phyloP scores from a whole-genome alignment of 2,113 vertebrate species.

The Theropithecus gelada region DNA sequence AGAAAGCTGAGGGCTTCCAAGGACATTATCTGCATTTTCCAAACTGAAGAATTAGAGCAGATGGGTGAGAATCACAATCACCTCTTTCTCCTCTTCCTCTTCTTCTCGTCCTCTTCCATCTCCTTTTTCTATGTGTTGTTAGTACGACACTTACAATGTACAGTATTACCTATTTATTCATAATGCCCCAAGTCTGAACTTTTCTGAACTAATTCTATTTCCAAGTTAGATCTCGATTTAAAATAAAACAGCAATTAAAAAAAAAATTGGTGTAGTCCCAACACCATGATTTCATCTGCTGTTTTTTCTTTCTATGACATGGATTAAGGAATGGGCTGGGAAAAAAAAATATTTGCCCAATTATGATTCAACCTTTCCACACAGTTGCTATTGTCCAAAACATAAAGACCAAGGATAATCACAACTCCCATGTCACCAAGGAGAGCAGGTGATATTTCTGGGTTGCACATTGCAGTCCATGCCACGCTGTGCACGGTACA shows the following conservation, averaged over 20 bases:
- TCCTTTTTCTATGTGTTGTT: neutral
- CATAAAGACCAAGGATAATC: neutral
- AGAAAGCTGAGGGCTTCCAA: neutral
- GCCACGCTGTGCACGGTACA: fast-evolving
- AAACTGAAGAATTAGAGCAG: neutral
- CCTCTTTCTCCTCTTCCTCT: neutral
- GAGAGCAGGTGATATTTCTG: neutral
- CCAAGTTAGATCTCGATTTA: neutral
- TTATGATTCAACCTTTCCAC: neutral
- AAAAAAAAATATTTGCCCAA: neutral
- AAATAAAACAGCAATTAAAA: neutral
- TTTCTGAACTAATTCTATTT: neutral
- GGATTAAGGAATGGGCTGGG: neutral
- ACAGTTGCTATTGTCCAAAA: neutral
- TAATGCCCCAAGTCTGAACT: neutral
- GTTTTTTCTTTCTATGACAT: neutral
- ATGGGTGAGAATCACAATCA: fast-evolving
- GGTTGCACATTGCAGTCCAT: neutral
- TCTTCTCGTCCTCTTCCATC: neutral
- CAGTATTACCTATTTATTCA: neutral
- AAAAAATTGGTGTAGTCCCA: neutral
- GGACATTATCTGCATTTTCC: fast-evolving
- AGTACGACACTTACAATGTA: neutral
- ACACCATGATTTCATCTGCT: neutral
- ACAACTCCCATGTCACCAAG: neutral